phyloP scores from a whole-genome alignment of 2,888 invertebrate species.

The Drosophila histrio region DNA sequence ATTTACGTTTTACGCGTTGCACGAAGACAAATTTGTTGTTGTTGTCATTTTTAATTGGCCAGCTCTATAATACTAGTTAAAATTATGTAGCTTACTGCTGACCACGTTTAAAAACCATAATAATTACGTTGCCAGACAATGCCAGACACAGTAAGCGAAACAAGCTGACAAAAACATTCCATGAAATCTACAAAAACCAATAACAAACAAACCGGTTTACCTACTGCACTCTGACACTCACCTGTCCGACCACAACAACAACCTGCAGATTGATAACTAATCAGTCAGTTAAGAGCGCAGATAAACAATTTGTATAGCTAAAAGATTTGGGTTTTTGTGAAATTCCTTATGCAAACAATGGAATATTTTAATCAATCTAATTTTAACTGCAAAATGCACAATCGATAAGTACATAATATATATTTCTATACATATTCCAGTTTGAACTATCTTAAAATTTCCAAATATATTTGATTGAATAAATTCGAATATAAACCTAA shows the following conservation, averaged over 20 bases:
- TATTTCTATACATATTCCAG: not conserved
- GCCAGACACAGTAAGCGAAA: slow-evolving; percentile 10
- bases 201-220: slow-evolving; percentile 52
- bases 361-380: not conserved
- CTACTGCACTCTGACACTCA: slow-evolving; percentile 22
- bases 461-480: not conserved
- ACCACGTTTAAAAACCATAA: slow-evolving; percentile 43
- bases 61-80: not conserved
- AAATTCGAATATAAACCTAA: not conserved
- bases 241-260: not conserved
- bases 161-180: slow-evolving; percentile 16
- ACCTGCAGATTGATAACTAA: slow-evolving; percentile 9
- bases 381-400: not conserved
- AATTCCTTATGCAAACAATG: not conserved
- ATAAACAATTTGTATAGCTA: not conserved
- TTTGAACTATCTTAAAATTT: not conserved
- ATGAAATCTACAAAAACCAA: slow-evolving; percentile 18
- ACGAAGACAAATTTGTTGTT: slow-evolving; percentile 1
- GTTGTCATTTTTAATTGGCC: not conserved
- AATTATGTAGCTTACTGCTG: slow-evolving; percentile 6
- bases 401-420: not conserved
- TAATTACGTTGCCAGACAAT: slow-evolving; percentile 34
- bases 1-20: not conserved
- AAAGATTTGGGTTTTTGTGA: slow-evolving; percentile 1
- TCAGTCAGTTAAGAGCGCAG: slow-evolving; percentile 1